Evolutionary conservation across 2,113 vertebrate species (phyloP).

Genomic region (zebrafish (Danio rerio)): DNA sequence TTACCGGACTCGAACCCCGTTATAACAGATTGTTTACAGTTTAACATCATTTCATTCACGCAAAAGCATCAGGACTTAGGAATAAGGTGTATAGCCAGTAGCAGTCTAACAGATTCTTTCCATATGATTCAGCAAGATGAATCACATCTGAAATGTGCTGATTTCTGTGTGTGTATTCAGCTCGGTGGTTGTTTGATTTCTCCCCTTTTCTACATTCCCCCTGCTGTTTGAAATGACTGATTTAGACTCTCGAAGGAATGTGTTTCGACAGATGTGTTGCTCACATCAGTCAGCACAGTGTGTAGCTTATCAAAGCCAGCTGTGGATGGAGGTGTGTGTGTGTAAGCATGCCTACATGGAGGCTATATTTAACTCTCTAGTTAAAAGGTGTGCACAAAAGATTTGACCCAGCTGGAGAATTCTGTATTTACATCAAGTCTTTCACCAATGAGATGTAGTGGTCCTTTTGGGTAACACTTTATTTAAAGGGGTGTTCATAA

Average conservation of each 20-base stretch:
- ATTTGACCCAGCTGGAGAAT: not conserved
- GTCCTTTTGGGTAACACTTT: too few relatives aligned
- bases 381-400: conserved; percentile 3
- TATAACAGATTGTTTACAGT: too few relatives aligned
- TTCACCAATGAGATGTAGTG: not conserved
- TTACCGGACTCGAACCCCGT: too few relatives aligned
- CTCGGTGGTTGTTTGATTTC: conserved; percentile 15
- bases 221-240: conserved; percentile 39
- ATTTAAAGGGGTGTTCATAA: too few relatives aligned
- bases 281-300: conserved; percentile 26
- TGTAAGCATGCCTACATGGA: conserved; percentile 40
- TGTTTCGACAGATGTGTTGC: conserved; percentile 53
- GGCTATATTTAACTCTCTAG: conserved; percentile 46
- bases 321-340: conserved; percentile 38
- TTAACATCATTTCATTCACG: too few relatives aligned
- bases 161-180: conserved; percentile 6
- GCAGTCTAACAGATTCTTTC: not conserved
- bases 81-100: not conserved
- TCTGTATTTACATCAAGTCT: not conserved
- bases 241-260: conserved; percentile 40
- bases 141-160: not conserved
- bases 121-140: not conserved
- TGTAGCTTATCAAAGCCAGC: conserved; percentile 46
- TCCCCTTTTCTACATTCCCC: conserved; percentile 31
- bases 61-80: too few relatives aligned